Base-by-base conservation (phyloP, 2,797 vertebrate genomes). In the Alcedo quadribrachys region DNA sequence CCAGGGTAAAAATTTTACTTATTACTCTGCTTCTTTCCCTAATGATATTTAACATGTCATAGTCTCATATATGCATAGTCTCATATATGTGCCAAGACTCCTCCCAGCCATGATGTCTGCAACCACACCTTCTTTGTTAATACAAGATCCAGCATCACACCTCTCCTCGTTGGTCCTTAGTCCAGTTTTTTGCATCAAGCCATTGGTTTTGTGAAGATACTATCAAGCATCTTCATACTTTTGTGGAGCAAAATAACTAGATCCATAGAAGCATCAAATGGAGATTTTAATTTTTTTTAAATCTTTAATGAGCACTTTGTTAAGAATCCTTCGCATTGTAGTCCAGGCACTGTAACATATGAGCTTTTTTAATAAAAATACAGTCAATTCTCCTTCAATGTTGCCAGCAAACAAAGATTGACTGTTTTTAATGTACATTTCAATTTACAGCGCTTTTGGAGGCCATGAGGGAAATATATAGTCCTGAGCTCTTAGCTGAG, bases 381-480 rank as follows among this genome's bases (percentile, higher is more conserved):
- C 37, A 89, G 55, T 54, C 81, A 94, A 65, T 96, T 96, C 62
- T 63, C 61, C 48, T 84, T 92, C 80, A 42, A 6, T 87, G 63
- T 93, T 96, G 51, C 90, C 69, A n/a, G 74, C 88, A 96, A 97
- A 82, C 77, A 93, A 85, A 96, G 89, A 96, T 75, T 95, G 94
- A 97, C 84, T 96, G 69, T 51, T 97, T 97, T 97, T 94, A 96
- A 95, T 94, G 94, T 94, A 89, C 83, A 88, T 97, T 97, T 97
- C 93, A 97, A 96, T 97, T 97, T 97, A 85, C 55, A 71, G 63
- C 90, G 68, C 89, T 89, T 96, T 96, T 51, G 79, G 58, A 97
- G 91, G 61, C 81, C 93, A 94, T 83, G 92, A 85, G 80, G 83
- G 90, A 97, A 97, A 97, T 95, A 96, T 22, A 81, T 42, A 93